Evolutionary conservation across 2,113 vertebrate genomes (phyloP), one percentile per base, ranked within the genome.

Genomic region (Choloepus hoffmanni): DNA sequence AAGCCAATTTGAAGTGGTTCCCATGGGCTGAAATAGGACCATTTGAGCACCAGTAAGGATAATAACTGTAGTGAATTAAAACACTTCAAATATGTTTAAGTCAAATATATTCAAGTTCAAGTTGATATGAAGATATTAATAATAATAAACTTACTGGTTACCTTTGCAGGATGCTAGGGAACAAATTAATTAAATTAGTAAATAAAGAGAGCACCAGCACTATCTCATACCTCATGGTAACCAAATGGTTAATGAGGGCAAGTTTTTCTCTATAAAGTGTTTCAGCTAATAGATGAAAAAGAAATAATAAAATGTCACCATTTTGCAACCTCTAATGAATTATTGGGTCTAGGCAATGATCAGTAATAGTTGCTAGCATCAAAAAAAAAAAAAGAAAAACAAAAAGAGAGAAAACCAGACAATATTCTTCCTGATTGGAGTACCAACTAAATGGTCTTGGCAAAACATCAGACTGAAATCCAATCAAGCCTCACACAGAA

Each of bases 51-150:
- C 23, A 16, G 28, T 48, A 58, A 15, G 12, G 10, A 60, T n/a
- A 73, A 82, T 24, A 82, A 67, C 68, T 76, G 36, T 84, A 89
- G 85, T 53, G 24, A 89, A 79, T 0, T 48, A 3, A 94, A 95
- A 81, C 86, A 85, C 10, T 90, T 92, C 28, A 93, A 72, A 84
- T 77, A 87, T 60, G 16, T 92, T 91, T 67, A 92, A 78, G 7
- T 78, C 62, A 50, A 50, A 50, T 50, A 50, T 50, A 50, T 48
- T 76, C 43, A 30, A 28, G 48, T 24, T 65, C 70, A 50, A 62
- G 12, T 83, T 7, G 30, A 74, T 21, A 85, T 65, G 23, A 58
- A 92, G 77, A 62, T 53, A 76, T 28, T 74, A 23, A 68, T 76
- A 72, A 72, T 36, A 60, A 91, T 50, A 62, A 90, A 89, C 7